Base-by-base conservation (phyloP, 2,888 invertebrate species). In the Myopa tessellatipennis region DNA sequence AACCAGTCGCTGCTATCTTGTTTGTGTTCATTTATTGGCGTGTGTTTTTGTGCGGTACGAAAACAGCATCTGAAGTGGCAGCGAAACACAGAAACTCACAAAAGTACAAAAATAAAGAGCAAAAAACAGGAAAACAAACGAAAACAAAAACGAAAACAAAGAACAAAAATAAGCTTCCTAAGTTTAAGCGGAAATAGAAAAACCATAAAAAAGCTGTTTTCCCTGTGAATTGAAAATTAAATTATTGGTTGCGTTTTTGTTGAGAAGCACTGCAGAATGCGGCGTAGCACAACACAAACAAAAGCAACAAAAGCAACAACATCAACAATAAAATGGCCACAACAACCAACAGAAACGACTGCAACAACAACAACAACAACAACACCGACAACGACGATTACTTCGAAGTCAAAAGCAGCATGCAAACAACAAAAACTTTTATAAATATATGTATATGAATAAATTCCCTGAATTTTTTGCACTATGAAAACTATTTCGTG, bases 191-290 rank as follows among this genome's bases (percentile, higher is more conserved):
- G 50, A 50, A 69, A 52, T 69, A 40, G 69, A 50, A 69, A 58
- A 70, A 55, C 52, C 26, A 6, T 70, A 55, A 70, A 45, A 70
- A 70, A 70, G 70, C 70, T 70, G 55, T 70, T 70, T 70, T 70
- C 52, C 69, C 55, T 36, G 36, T 38, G 65, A 70, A 70, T 55
- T 52, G 70, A 52, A 70, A 70, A 70, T 70, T 16, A 70, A 70
- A 55, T 50, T 70, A 70, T 70, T 55, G 70, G 55, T 34, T 36
- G 36, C 55, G 36, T 36, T 52, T 50, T 50, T 45, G 18, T 70
- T 52, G 5, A 8, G 34, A n/a, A 52, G 36, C 36, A 69, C 6
- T 50, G 69, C 12, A 26, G 4, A 26, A 50, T 12, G 3, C 16
- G 40, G 7, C 34, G 18, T 18, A 69, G 36, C 58, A 40, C 40